Evolutionary conservation across 2,797 vertebrate species (phyloP).

Genomic region (Ctenochaetus hawaiiensis): DNA sequence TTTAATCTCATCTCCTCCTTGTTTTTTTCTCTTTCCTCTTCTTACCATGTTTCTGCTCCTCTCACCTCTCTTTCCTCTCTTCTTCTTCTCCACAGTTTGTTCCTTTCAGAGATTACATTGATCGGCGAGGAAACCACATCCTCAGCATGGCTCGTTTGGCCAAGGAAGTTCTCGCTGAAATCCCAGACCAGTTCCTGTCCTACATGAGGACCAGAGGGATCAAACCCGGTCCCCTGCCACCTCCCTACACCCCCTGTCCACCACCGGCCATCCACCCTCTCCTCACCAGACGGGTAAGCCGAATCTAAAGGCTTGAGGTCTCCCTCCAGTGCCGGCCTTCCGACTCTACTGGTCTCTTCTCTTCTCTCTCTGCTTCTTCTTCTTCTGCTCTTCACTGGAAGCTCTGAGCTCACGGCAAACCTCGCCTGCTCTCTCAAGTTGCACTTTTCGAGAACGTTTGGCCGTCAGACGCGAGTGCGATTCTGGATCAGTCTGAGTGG

Average conservation of each 20-base stretch:
- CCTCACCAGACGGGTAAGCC: conserved; percentile 89
- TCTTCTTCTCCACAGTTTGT: conserved; percentile 88
- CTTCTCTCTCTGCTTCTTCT: conserved; percentile 67
- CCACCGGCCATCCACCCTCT: conserved; percentile 80
- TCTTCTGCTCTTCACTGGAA: conserved; percentile 67
- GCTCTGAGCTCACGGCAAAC: conserved; percentile 51
- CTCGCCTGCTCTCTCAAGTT: conserved; percentile 43
- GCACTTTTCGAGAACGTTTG: conserved; percentile 52
- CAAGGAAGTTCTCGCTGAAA: conserved; percentile 96
- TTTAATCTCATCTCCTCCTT: background rate
- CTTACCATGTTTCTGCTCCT: too few species aligned
- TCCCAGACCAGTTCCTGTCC: conserved; percentile 97
- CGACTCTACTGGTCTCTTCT: conserved; percentile 37
- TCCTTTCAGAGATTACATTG: conserved; percentile 97
- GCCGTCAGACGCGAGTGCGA: conserved; percentile 4
- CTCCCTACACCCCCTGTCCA: conserved; percentile 87
- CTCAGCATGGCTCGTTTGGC: conserved; percentile 97
- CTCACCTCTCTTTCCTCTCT: background rate
- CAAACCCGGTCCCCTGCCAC: conserved; percentile 92
- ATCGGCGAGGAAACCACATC: conserved; percentile 94
- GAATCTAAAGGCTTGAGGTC: conserved; percentile 86
- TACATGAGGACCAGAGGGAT: conserved; percentile 97
- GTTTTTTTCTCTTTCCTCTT: background rate
- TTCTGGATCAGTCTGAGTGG: background rate
- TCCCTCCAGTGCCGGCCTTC: background rate